Evolutionary conservation across 1,140 invertebrate species (phyloP).

Genomic region (Popillia japonica): DNA sequence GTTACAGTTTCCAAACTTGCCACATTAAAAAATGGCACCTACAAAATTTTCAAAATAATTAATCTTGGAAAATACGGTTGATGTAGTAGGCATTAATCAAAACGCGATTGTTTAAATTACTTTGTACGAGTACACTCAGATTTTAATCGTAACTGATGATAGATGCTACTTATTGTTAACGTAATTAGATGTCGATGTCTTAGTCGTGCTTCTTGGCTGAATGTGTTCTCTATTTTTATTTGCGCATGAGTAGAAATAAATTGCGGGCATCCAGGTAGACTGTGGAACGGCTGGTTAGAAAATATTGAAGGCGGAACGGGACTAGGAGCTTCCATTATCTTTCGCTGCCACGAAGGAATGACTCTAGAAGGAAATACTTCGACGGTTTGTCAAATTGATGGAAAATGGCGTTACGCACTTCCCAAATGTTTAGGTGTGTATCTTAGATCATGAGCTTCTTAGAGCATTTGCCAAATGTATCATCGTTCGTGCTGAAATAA

Average conservation of each 20-base stretch:
- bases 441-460: slow-evolving; percentile 13
- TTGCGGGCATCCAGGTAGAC: slow-evolving; percentile 86
- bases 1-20: too few species aligned
- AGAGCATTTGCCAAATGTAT: neutral
- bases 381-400: slow-evolving; percentile 90
- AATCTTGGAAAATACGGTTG: too few species aligned
- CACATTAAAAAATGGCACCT: too few species aligned
- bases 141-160: too few species aligned
- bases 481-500: neutral
- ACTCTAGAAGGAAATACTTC: slow-evolving; percentile 88
- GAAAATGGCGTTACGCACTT: slow-evolving; percentile 90
- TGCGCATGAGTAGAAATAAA: slow-evolving; percentile 80
- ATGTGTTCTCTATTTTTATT: slow-evolving; percentile 31
- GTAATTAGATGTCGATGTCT: too few species aligned
- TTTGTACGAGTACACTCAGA: too few species aligned
- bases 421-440: slow-evolving; percentile 79
- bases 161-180: too few species aligned
- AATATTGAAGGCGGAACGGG: slow-evolving; percentile 89
- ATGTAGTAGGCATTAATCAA: too few species aligned
- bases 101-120: too few species aligned
- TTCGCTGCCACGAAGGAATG: slow-evolving; percentile 93
- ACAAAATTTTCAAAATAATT: too few species aligned
- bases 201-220: slow-evolving; percentile 10
- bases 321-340: slow-evolving; percentile 90
- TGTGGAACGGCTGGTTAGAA: slow-evolving; percentile 96